Conservation (phyloP, 2,888 invertebrate genomes). For the Drosophila rubida region DNA sequence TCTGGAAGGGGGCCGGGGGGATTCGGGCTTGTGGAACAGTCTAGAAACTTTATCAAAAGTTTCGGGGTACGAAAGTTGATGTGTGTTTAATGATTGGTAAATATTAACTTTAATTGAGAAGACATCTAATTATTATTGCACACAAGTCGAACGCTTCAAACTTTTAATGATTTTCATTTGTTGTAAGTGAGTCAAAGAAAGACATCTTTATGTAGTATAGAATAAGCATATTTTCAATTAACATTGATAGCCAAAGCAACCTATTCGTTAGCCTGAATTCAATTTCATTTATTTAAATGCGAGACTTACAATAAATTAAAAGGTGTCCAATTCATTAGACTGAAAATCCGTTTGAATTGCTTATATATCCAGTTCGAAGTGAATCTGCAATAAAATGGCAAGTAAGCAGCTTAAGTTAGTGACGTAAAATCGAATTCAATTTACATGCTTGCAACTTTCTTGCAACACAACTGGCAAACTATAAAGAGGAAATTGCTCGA, state of each 20-base stretch:
- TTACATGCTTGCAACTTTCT: too few species aligned
- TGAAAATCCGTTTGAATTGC: background rate
- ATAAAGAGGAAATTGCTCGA: background rate
- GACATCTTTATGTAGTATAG: background rate
- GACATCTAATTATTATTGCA: background rate
- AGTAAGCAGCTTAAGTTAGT: background rate
- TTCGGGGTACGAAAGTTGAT: slow-evolving; percentile 13
- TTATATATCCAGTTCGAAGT: too few species aligned
- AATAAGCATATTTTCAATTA: background rate
- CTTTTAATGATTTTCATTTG: background rate
- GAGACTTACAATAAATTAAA: background rate
- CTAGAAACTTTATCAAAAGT: slow-evolving; percentile 40
- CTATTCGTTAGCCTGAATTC: too few species aligned
- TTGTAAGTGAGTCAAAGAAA: background rate
- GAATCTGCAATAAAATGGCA: background rate
- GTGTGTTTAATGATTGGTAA: slow-evolving; percentile 26
- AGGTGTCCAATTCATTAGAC: background rate
- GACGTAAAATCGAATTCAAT: background rate
- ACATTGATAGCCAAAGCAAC: background rate
- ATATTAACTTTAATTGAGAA: background rate
- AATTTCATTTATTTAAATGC: too few species aligned
- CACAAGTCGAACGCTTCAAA: background rate
- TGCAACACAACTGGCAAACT: slow-evolving; percentile 2
- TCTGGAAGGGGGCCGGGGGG: too few species aligned
- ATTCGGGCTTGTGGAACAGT: slow-evolving; percentile 20